Evolutionary conservation across 2,797 vertebrate genomes (phyloP), one percentile per base, ranked within the genome.

Genomic region (Argentina silus): DNA sequence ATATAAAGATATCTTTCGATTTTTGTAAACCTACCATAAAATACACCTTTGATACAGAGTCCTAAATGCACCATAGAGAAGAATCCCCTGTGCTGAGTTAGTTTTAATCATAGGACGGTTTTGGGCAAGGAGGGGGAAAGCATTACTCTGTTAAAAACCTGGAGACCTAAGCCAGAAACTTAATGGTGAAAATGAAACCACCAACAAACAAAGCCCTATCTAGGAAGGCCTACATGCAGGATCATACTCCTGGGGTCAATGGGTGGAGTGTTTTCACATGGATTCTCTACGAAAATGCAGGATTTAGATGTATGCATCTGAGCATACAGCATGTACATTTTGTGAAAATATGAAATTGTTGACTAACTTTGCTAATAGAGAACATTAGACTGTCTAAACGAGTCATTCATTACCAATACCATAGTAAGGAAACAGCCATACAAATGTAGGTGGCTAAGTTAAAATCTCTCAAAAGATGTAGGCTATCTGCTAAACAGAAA

Each of bases 51-150:
- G 75, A 83, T 66, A 82, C 71, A 80, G 27, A 36, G 79, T 86
- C 79, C 82, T 86, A 85, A 93, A 94, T 91, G 93, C 93, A 93
- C 92, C 86, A 82, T 88, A 89, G 82, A 92, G 79, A 87, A 90
- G 81, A 84, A 68, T 83, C 83, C 84, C 85, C 83, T 86, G 85
- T 75, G 70, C 76, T 78, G 6, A 7, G 73, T 73, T 64, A 66
- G 77, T 78, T 80, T 3, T 50, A 81, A 50, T 23, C 2, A 27
- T 10, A 82, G 61, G 79, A 73, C 69, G 60, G 79, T 72, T 71
- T 82, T 77, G 57, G 42, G 72, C 66, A 36, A 62, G 67, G 55
- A 42, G 66, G 51, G 76, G 19, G 55, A 60, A 81, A 78, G 61
- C 55, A 43, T 69, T 77, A 81, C 67, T 68, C 55, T 70, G 60